Evolutionary conservation across 2,797 vertebrate genomes (phyloP).

Genomic region (Falco columbarius): DNA sequence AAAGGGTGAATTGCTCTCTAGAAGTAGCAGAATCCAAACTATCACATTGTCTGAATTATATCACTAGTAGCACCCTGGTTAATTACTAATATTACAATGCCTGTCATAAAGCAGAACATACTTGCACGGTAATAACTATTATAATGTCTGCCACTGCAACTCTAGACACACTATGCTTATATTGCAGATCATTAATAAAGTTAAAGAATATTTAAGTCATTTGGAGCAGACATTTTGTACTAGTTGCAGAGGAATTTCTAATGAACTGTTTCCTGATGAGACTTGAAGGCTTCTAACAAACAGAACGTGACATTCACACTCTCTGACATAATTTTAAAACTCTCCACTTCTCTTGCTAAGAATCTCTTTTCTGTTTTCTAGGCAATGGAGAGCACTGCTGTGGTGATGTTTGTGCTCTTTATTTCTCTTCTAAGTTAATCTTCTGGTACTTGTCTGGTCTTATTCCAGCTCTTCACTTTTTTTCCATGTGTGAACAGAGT

Average conservation of each 20-base stretch:
- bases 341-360: neutral
- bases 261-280: conserved; percentile 29
- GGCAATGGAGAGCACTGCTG: neutral
- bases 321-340: neutral
- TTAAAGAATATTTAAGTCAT: neutral
- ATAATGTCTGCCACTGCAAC: neutral
- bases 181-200: neutral
- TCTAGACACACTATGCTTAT: neutral
- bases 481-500: neutral
- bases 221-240: neutral
- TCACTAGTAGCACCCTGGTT: neutral
- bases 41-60: neutral
- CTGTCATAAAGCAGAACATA: neutral
- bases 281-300: neutral
- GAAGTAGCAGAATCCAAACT: neutral
- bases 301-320: neutral
- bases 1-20: neutral
- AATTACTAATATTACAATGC: neutral
- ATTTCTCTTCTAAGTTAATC: neutral
- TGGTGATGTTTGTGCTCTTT: neutral
- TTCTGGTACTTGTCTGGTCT: neutral
- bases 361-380: neutral
- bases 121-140: neutral
- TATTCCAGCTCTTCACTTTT: neutral
- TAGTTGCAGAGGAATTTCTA: conserved; percentile 9